These are phyloP conservation scores for Trachythela sp. DNA, from an alignment of 64 coral and sea anemone genomes.

Conservation along the genomic window DNA sequence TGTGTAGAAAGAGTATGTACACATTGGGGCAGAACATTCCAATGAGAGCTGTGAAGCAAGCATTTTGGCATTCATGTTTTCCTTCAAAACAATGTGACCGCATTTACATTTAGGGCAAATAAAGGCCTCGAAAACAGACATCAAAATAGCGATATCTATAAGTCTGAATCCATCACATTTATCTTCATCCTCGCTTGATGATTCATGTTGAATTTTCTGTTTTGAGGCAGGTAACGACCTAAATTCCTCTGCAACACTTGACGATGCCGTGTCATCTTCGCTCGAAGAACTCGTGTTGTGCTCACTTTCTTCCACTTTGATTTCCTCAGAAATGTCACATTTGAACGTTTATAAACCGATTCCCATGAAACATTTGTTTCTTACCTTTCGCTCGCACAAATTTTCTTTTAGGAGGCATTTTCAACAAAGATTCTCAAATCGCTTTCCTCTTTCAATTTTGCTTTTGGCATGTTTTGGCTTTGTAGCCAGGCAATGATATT, in stretches of 20 bases:
- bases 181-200: background rate
- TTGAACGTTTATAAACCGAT: background rate
- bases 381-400: background rate
- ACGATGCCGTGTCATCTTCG: background rate
- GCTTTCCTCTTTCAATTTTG: too few species aligned
- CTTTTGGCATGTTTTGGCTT: too few species aligned
- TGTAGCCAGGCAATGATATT: too few species aligned
- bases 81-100: slow-evolving; percentile 9
- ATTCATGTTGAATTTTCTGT: background rate
- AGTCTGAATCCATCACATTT: background rate
- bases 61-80: slow-evolving; percentile 9
- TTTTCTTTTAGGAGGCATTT: too few species aligned
- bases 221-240: background rate
- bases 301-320: background rate
- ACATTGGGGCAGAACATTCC: background rate
- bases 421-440: too few species aligned
- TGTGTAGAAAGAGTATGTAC: slow-evolving; percentile 14
- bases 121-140: background rate
- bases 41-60: slow-evolving; percentile 17
- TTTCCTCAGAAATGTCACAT: background rate
- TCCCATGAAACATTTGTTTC: background rate
- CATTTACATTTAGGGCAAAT: background rate
- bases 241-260: background rate
- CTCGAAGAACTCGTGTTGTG: slow-evolving; percentile 6
- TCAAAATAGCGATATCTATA: background rate